Conservation (phyloP, 2,888 invertebrate genomes). For the Nasonia oneida region DNA sequence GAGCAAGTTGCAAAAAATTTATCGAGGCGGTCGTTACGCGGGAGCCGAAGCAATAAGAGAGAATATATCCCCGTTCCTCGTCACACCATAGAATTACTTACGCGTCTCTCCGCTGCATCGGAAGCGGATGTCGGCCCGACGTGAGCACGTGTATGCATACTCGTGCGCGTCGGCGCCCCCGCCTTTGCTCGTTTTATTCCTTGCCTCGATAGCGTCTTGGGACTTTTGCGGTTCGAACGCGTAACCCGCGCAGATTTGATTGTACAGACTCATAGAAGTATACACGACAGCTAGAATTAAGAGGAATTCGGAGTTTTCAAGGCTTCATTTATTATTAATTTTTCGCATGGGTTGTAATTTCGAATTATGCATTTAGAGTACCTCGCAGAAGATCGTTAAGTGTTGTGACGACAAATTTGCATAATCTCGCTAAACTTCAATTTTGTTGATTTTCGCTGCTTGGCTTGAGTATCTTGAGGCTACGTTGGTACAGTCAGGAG, state of each 20-base stretch:
- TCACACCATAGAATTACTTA: neutral
- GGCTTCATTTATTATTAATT: too few relatives aligned
- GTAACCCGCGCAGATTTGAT: neutral
- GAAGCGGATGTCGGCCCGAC: conserved; percentile 18
- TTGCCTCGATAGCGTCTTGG: neutral
- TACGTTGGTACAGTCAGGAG: too few relatives aligned
- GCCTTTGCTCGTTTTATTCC: neutral
- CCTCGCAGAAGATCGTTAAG: too few relatives aligned
- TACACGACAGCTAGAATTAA: neutral
- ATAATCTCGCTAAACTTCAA: too few relatives aligned
- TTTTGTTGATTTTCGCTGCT: too few relatives aligned
- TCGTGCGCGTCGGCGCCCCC: neutral
- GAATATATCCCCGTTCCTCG: neutral
- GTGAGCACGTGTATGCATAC: neutral
- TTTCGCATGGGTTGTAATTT: too few relatives aligned
- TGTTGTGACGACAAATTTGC: too few relatives aligned
- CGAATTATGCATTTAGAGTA: too few relatives aligned
- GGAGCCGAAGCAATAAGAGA: neutral
- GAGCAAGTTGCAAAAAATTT: too few relatives aligned
- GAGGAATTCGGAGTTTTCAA: neutral
- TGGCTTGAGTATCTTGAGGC: too few relatives aligned
- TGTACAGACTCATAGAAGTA: too few relatives aligned
- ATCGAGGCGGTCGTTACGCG: neutral
- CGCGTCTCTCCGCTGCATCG: neutral
- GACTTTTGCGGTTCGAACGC: neutral